Evolutionary conservation across 2,113 vertebrate species (phyloP).

Genomic region (Chlorodrepanis virens): DNA sequence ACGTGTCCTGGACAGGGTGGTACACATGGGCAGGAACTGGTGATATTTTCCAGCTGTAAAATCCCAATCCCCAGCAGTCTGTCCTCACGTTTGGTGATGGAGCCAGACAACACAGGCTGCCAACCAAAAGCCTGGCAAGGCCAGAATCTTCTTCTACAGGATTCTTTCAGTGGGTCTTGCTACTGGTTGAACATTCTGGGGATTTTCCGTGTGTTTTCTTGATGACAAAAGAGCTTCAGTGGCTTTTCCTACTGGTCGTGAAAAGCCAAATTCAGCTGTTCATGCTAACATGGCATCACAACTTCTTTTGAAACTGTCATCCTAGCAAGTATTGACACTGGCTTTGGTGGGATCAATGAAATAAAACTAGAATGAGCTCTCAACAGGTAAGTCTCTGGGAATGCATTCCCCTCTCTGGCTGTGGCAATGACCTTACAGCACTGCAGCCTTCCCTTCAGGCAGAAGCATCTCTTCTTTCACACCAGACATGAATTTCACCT

Average conservation of each 20-base stretch:
- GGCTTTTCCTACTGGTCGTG: background rate
- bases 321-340: background rate
- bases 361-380: background rate
- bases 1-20: background rate
- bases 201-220: background rate
- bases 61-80: background rate
- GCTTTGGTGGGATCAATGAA: background rate
- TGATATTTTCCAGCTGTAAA: background rate
- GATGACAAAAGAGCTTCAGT: background rate
- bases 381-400: background rate
- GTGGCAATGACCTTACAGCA: background rate
- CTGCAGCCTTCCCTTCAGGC: background rate
- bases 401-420: background rate
- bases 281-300: fast-evolving
- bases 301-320: background rate
- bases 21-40: background rate
- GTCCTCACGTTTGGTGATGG: background rate
- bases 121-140: background rate
- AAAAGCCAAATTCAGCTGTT: background rate
- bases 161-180: background rate
- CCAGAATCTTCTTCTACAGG: background rate
- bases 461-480: background rate
- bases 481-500: background rate
- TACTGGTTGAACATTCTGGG: background rate
- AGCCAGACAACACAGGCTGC: background rate